Evolutionary conservation across 2,797 vertebrate genomes (phyloP).

Genomic region (Steatocranus sp.): DNA sequence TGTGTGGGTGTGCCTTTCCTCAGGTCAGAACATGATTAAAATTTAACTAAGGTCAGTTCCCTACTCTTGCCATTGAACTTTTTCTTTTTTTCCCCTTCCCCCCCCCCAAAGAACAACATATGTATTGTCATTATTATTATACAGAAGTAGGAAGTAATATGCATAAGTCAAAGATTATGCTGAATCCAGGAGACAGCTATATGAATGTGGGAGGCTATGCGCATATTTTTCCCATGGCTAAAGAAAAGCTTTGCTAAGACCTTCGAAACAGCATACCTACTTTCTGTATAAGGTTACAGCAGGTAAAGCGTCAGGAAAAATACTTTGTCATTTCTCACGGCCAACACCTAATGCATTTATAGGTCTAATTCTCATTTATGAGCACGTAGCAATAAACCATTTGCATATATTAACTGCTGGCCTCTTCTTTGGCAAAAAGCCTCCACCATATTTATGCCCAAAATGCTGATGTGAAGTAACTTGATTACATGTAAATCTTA

Average conservation of each 20-base stretch:
- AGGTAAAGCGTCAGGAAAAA: neutral
- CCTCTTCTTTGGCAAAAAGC: neutral
- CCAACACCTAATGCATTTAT: neutral
- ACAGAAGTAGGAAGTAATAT: neutral
- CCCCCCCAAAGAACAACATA: neutral
- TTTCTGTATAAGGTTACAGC: neutral
- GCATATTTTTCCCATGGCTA: neutral
- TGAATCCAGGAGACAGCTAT: neutral
- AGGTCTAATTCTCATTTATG: neutral
- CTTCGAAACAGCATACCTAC: neutral
- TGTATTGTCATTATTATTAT: constrained; percentile 21
- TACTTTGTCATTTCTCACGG: neutral
- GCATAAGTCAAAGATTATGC: neutral
- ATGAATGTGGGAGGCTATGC: neutral
- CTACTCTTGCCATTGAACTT: neutral
- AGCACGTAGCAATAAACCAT: neutral
- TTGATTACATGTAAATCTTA: neutral
- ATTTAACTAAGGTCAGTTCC: constrained; percentile 7
- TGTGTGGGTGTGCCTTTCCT: constrained; percentile 1
- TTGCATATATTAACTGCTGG: neutral
- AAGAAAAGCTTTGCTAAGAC: neutral
- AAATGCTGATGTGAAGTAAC: neutral
- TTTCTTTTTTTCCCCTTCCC: neutral
- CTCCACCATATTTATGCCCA: neutral
- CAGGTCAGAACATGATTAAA: constrained; percentile 26